phyloP scores from a whole-genome alignment of 2,888 invertebrate species.

The Platerodrilus igneus region DNA sequence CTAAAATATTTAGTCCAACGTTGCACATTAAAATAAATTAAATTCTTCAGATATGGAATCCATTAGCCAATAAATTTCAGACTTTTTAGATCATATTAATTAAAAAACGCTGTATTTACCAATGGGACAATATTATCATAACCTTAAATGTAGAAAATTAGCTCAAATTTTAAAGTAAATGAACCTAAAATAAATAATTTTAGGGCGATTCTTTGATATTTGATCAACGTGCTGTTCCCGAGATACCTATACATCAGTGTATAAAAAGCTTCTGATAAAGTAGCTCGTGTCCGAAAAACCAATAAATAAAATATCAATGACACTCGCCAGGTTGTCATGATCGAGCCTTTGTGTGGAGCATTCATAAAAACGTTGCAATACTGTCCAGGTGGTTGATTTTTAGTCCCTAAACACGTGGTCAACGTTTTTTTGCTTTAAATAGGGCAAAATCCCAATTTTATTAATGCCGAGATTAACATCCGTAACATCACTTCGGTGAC shows the following conservation, averaged over 20 bases:
- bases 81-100: no score
- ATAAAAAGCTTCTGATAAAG: constrained; percentile 13
- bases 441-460: constrained; percentile 14
- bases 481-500: no score
- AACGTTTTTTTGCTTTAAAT: constrained; percentile 20
- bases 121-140: no score
- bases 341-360: constrained; percentile 35
- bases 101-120: no score
- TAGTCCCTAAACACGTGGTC: constrained; percentile 21
- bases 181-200: no score
- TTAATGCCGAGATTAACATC: constrained; percentile 3
- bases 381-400: constrained; percentile 32
- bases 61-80: no score
- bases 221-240: constrained; percentile 12
- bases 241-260: constrained; percentile 12
- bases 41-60: no score
- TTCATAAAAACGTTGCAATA: constrained; percentile 34
- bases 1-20: no score
- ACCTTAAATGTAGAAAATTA: no score
- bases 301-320: constrained; percentile 50
- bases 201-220: no score
- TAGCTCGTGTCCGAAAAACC: constrained; percentile 34
- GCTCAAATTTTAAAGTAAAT: no score
- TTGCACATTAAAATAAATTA: no score
- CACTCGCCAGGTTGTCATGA: constrained; percentile 41